These are phyloP conservation scores for Tapirus indicus DNA, from an alignment of 2,797 vertebrate species.

Conservation along the genomic window DNA sequence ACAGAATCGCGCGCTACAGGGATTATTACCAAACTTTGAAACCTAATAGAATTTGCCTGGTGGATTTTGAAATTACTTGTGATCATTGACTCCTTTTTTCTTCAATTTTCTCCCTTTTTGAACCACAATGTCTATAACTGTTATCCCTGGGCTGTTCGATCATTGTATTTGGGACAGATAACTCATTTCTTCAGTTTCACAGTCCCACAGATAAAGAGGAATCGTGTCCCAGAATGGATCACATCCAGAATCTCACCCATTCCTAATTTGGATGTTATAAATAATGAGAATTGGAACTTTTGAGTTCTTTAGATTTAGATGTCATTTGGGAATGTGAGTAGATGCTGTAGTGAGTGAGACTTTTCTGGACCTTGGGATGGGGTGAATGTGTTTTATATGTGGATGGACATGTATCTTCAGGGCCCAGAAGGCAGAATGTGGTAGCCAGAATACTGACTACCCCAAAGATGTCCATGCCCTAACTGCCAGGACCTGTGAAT, in stretches of 20 bases:
- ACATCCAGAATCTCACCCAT: neutral
- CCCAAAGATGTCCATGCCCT: neutral
- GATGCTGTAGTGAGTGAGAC: neutral
- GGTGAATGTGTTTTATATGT: neutral
- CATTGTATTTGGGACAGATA: neutral
- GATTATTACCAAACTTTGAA: neutral
- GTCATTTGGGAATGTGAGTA: neutral
- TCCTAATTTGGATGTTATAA: neutral
- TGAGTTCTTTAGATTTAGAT: neutral
- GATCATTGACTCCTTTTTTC: neutral
- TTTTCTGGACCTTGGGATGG: neutral
- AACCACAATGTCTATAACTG: neutral
- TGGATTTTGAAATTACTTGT: neutral
- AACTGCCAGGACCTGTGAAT: neutral
- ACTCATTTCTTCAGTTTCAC: neutral
- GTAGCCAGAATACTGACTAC: neutral
- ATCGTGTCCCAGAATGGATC: neutral
- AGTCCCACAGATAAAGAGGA: neutral
- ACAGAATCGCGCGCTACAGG: neutral
- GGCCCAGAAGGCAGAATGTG: too few species aligned
- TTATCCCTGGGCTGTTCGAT: neutral
- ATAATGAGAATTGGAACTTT: neutral
- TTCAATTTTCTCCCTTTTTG: neutral
- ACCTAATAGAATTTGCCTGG: neutral
- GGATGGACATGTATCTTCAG: neutral